A percentile compares a stretch with the other conserved stretches of the same genome.
These are phyloP conservation scores for Peromyscus attwateri DNA, from an alignment of 2,797 vertebrate species.

Conservation along the genomic window DNA sequence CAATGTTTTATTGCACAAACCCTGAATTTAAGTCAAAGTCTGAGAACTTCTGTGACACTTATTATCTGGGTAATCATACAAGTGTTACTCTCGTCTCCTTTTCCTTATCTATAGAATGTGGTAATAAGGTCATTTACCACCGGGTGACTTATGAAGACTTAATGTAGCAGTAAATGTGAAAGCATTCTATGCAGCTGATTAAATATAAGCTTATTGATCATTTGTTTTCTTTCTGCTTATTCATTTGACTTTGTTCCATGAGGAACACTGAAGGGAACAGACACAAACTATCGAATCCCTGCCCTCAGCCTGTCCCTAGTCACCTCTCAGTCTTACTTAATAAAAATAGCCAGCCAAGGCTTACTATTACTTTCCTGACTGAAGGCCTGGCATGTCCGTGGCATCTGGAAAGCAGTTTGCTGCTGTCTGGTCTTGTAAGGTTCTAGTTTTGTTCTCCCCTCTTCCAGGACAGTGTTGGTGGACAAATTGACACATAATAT, in stretches of 20 bases:
- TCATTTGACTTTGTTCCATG: neutral
- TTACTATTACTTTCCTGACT: neutral
- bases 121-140: neutral
- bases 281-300: neutral
- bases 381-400: neutral
- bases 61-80: neutral
- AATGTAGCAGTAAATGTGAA: neutral
- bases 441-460: neutral
- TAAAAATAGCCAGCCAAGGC: slow-evolving; percentile 5
- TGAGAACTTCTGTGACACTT: neutral
- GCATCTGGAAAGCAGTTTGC: neutral
- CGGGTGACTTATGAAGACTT: neutral
- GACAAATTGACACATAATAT: neutral
- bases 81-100: neutral
- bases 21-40: slow-evolving; percentile 7
- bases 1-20: slow-evolving; percentile 14
- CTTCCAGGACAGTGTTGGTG: neutral
- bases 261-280: slow-evolving; percentile 49
- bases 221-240: slow-evolving; percentile 20
- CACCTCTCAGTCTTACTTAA: slow-evolving; percentile 12
- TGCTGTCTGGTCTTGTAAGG: neutral
- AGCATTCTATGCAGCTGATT: neutral
- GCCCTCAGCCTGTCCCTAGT: neutral
- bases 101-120: slow-evolving; percentile 2
- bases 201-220: neutral